Evolutionary conservation across 2,797 vertebrate genomes (phyloP).

Genomic region (Helarctos malayanus): DNA sequence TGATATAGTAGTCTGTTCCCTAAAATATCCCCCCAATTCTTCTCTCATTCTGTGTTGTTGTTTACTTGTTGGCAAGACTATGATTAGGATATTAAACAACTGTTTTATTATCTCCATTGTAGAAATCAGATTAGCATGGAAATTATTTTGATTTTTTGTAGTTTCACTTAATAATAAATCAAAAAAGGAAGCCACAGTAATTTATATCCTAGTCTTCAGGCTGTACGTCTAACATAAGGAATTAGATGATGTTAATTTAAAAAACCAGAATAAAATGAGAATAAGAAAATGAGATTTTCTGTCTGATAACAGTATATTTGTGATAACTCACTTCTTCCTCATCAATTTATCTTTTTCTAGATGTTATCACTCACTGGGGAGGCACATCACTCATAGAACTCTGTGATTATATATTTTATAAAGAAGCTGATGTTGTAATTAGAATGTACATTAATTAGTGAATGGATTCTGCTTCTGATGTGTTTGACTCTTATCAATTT

Average conservation of each 20-base stretch:
- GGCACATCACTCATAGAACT: not conserved
- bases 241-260: not conserved
- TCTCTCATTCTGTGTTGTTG: not conserved
- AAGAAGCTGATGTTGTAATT: slow-evolving; percentile 48
- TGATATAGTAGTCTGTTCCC: not conserved
- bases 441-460: slow-evolving; percentile 48
- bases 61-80: slow-evolving; percentile 15
- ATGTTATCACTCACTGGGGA: not conserved
- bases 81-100: not conserved
- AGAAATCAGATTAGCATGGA: not conserved
- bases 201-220: not conserved
- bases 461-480: slow-evolving; percentile 38
- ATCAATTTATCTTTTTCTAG: not conserved
- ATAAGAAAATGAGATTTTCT: not conserved
- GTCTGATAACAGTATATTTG: not conserved
- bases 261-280: not conserved
- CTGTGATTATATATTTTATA: not conserved
- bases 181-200: slow-evolving; percentile 24
- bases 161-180: not conserved
- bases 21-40: not conserved
- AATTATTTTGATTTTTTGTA: slow-evolving; percentile 56
- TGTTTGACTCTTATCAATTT: slow-evolving; percentile 70
- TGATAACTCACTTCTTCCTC: slow-evolving; percentile 15
- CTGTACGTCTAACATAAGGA: not conserved
- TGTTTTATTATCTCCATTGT: not conserved